Conservation (phyloP, 2,113 vertebrate species). For the Chunga burmeisteri region DNA sequence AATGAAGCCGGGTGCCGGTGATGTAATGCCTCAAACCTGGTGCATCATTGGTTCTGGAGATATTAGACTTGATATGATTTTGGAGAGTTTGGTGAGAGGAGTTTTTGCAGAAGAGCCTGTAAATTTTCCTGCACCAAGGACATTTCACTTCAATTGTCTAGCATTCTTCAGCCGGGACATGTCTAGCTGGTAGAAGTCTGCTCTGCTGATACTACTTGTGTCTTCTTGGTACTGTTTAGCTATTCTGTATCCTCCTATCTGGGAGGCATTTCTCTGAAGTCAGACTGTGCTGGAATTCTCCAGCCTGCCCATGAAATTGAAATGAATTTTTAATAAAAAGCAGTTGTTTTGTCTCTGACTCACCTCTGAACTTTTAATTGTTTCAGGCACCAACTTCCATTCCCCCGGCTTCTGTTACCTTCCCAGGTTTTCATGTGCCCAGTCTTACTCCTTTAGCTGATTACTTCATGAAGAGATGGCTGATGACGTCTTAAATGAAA, state of each 20-base stretch:
- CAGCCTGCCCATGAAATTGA: constrained; percentile 49
- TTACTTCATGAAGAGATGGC: constrained; percentile 28
- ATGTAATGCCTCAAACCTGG: constrained; percentile 54
- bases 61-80: constrained; percentile 6
- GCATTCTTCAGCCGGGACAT: background rate
- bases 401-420: constrained; percentile 46
- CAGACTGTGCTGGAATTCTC: constrained; percentile 44
- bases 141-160: background rate
- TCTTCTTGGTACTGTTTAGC: background rate
- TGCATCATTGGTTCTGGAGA: constrained; percentile 31
- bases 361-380: constrained; percentile 67
- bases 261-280: constrained; percentile 36
- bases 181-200: background rate
- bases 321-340: constrained; percentile 67
- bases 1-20: constrained; percentile 42
- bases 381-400: constrained; percentile 53
- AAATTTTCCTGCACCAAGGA: constrained; percentile 47
- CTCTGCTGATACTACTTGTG: background rate
- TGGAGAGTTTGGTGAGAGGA: constrained; percentile 42
- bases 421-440: constrained; percentile 44
- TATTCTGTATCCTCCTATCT: background rate
- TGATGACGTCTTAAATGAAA: constrained; percentile 21
- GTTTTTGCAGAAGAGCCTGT: constrained; percentile 31
- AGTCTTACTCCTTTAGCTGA: constrained; percentile 6
- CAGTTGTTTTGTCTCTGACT: constrained; percentile 59